Evolutionary conservation across 2,888 invertebrate species (phyloP).

Genomic region (Drosophila pseudotalamancana): DNA sequence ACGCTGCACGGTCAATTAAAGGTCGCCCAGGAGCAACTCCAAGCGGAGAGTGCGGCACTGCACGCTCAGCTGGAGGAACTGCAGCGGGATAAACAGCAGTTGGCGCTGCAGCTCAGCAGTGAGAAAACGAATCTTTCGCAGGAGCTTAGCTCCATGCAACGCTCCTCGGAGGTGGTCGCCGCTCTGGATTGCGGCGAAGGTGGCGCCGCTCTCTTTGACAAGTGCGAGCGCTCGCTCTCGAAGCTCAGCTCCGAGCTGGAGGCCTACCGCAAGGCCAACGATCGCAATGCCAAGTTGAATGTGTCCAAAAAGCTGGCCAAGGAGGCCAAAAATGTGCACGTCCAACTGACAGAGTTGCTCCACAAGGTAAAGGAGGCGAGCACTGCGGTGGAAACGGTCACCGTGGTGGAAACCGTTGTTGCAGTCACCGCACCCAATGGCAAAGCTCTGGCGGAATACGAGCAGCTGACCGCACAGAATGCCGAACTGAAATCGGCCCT

Average conservation of each 20-base stretch:
- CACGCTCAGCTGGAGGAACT: conserved; percentile 81
- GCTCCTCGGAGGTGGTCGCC: conserved; percentile 80
- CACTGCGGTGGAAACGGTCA: conserved; percentile 77
- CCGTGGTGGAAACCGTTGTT: conserved; percentile 79
- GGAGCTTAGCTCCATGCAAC: conserved; percentile 79
- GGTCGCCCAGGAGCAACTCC: conserved; percentile 79
- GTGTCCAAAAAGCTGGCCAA: conserved; percentile 83
- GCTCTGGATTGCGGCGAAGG: conserved; percentile 66
- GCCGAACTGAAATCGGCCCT: conserved; percentile 72
- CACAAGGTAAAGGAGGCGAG: conserved; percentile 81
- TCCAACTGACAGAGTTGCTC: conserved; percentile 79
- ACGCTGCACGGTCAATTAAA: conserved; percentile 80
- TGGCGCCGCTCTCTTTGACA: conserved; percentile 74
- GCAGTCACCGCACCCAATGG: conserved; percentile 82
- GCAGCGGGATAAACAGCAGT: conserved; percentile 84
- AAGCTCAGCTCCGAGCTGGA: conserved; percentile 82
- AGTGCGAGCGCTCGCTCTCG: conserved; percentile 80
- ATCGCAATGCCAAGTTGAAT: conserved; percentile 82
- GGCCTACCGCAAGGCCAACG: conserved; percentile 82
- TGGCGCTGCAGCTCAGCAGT: conserved; percentile 69
- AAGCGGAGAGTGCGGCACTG: conserved; percentile 83
- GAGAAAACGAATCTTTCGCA: conserved; percentile 76
- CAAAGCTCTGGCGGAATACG: conserved; percentile 81
- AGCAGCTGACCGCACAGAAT: conserved; percentile 81
- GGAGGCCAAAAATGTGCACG: conserved; percentile 82